A percentile compares a stretch with the other conserved stretches of the same genome.
Evolutionary conservation across 2,888 invertebrate genomes (phyloP).

Genomic region (Protodeltote pygarga): DNA sequence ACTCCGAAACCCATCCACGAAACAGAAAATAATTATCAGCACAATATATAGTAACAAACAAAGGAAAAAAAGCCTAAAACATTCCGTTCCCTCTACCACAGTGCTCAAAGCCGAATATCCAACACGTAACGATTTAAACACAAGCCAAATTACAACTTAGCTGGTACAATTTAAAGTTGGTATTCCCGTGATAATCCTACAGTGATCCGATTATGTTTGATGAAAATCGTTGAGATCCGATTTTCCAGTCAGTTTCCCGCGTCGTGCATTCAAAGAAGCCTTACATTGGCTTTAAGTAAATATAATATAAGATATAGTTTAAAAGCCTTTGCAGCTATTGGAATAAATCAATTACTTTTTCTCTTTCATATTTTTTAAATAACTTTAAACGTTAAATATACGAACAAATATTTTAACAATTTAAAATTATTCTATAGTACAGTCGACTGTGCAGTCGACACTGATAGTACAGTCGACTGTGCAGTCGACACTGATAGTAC

Average conservation of each 20-base stretch:
- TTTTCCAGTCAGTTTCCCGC: slow-evolving; percentile 56
- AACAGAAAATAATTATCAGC: slow-evolving; percentile 35
- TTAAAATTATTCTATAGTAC: too few relatives aligned
- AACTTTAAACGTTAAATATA: too few relatives aligned
- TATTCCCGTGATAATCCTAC: slow-evolving; percentile 33
- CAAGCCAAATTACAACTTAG: slow-evolving; percentile 24
- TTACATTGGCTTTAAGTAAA: slow-evolving; percentile 52
- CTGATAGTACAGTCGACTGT: too few relatives aligned
- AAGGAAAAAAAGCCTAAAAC: slow-evolving; percentile 22
- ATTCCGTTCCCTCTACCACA: slow-evolving; percentile 17
- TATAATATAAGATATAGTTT: slow-evolving; percentile 42
- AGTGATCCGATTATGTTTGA: slow-evolving; percentile 52
- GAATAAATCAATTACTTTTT: too few relatives aligned
- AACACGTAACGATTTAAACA: slow-evolving; percentile 10
- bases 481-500: too few relatives aligned
- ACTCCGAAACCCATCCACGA: slow-evolving; percentile 32
- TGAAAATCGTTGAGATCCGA: slow-evolving; percentile 58
- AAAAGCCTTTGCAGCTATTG: slow-evolving; percentile 28
- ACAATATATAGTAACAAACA: slow-evolving; percentile 20
- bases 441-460: too few relatives aligned
- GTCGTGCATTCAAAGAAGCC: slow-evolving; percentile 41
- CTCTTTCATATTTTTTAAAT: too few relatives aligned
- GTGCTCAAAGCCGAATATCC: slow-evolving; percentile 18
- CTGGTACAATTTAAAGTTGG: slow-evolving; percentile 34
- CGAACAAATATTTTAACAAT: too few relatives aligned